Conservation (phyloP, 1,140 invertebrate species). For the Hyles euphorbiae region DNA sequence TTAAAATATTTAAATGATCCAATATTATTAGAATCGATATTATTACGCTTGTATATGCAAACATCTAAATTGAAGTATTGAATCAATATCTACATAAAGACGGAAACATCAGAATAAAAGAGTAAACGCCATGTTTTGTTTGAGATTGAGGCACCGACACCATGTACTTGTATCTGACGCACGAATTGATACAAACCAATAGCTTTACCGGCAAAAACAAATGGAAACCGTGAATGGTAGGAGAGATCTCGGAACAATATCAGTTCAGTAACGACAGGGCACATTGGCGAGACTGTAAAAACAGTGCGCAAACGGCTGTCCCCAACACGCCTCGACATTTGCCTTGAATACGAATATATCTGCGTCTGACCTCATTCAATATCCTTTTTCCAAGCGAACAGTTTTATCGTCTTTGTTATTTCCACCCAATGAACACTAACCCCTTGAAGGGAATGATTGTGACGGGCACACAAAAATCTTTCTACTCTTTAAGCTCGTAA, state of each 20-base stretch:
- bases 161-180: no score
- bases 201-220: constrained; percentile 6
- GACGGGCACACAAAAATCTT: constrained; percentile 43
- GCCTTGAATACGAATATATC: constrained; percentile 57
- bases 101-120: no score
- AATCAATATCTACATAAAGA: no score
- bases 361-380: constrained; percentile 67
- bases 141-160: no score
- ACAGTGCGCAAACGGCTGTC: constrained; percentile 49
- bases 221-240: constrained; percentile 13
- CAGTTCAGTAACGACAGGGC: constrained; percentile 27
- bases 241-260: constrained; percentile 19
- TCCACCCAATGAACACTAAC: constrained; percentile 68
- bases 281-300: constrained; percentile 35
- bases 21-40: no score
- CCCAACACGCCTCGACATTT: constrained; percentile 53
- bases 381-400: constrained; percentile 68
- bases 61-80: no score
- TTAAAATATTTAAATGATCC: no score
- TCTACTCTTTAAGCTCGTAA: constrained; percentile 30
- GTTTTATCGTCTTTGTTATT: constrained; percentile 72
- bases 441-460: constrained; percentile 58
- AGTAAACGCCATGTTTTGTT: no score
- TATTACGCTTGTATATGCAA: no score
- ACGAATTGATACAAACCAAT: no score